These are phyloP conservation scores for Nestor notabilis DNA, from an alignment of 2,113 vertebrate species.

Conservation along the genomic window DNA sequence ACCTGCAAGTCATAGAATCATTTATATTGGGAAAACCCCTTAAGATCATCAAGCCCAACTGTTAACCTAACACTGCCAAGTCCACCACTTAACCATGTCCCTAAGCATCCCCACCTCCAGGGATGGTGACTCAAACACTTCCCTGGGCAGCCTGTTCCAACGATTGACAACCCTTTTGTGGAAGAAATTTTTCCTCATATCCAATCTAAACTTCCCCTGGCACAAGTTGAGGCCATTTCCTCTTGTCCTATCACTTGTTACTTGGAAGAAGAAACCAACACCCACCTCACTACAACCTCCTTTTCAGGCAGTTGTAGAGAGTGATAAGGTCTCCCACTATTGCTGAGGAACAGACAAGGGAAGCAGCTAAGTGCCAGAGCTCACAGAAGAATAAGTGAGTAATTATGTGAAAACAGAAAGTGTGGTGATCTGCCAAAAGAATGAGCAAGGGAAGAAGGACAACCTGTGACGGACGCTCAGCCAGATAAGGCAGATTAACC, in stretches of 20 bases:
- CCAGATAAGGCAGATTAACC: background rate
- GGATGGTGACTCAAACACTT: background rate
- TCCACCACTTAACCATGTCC: background rate
- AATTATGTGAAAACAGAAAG: background rate
- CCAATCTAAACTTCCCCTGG: background rate
- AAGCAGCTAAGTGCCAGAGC: background rate
- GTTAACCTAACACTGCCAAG: background rate
- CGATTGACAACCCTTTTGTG: background rate
- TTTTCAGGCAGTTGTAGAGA: background rate
- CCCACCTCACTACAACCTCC: rapidly evolving
- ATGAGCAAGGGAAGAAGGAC: background rate
- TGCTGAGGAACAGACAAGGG: background rate
- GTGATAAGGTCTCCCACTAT: rapidly evolving
- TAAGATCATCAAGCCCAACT: background rate
- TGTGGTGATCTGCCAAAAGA: background rate
- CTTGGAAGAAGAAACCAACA: background rate
- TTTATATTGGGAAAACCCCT: background rate
- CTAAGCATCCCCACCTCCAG: background rate
- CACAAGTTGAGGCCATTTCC: background rate
- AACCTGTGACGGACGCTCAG: background rate
- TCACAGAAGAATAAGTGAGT: background rate
- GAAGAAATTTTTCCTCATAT: background rate
- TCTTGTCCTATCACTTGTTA: background rate
- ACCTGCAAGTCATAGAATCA: background rate
- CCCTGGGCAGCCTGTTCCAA: background rate